Percentiles rank a stretch among this genome's conserved stretches.
Conservation (phyloP, 2,888 invertebrate species). For the Amiota minor region DNA sequence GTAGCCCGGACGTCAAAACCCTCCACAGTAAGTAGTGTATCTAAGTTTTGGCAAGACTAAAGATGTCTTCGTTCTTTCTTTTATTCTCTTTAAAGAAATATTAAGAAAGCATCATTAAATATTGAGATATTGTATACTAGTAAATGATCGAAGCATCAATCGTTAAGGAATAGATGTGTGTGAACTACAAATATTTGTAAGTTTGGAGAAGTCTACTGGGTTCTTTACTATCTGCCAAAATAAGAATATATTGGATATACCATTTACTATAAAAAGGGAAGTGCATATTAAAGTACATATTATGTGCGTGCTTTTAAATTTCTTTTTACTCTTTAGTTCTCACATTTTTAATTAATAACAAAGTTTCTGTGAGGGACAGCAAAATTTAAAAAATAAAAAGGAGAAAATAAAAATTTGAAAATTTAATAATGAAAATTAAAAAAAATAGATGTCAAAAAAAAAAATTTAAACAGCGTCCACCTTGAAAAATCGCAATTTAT, state of each 20-base stretch:
- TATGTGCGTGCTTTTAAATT: slow-evolving; percentile 19
- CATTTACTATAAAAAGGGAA: slow-evolving; percentile 1
- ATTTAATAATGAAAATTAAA: slow-evolving; percentile 25
- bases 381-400: slow-evolving; percentile 3
- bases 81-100: no score
- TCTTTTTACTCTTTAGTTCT: slow-evolving; percentile 43
- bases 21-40: no score
- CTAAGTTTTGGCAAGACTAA: no score
- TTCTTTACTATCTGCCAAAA: neutral
- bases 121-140: no score
- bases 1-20: no score
- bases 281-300: slow-evolving; percentile 14
- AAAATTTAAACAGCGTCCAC: slow-evolving; percentile 51
- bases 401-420: neutral
- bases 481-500: slow-evolving; percentile 37
- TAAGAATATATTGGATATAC: neutral
- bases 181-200: neutral
- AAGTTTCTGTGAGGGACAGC: slow-evolving; percentile 13
- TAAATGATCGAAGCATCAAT: no score
- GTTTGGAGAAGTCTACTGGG: slow-evolving; percentile 2
- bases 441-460: neutral
- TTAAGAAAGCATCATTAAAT: no score
- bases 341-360: slow-evolving; percentile 23
- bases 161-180: no score
- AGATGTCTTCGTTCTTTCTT: no score